Base-by-base conservation (phyloP, 2,888 invertebrate genomes). In the Calameuta filiformis region DNA sequence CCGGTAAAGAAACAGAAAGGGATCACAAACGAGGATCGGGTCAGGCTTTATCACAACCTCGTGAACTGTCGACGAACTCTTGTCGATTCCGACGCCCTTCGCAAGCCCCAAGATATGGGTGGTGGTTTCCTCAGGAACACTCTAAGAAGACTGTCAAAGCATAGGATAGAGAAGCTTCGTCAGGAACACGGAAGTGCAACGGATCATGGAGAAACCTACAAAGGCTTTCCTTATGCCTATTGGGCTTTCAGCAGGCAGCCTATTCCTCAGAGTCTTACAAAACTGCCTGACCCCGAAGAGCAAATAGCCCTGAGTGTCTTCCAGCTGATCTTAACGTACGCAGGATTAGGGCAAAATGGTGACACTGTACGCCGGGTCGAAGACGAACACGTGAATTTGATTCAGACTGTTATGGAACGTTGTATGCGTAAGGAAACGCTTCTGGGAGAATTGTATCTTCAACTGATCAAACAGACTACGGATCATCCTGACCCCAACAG, bases 381-480 rank as follows among this genome's bases (percentile, higher is more conserved):
- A 91, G 97, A 97, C 89, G 98, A 98, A 90, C 96, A 98, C 86
- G 96, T 97, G 11, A 95, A 96, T 81, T 94, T 98, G 35, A 96
- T 98, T 77, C 98, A 98, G 92, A 95, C 95, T 1, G 95, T 98
- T 84, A 94, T 98, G 92, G 98, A 98, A 88, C 95, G 97, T 79
- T 97, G 97, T 87, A 95, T 98, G 95, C 94, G 97, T 86, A 98
- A 96, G 89, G 97, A 98, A 88, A 94, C 96, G 75, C 93, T 98
- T 75, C 93, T 98, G 9, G 97, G 97, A 88, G 98, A 98, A 92
- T 93, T 98, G 79, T 98, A 97, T 90, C 94, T 98, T 84, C 98
- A 98, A 90, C 94, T 98, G 69, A 96, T 98, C 79, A 98, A 98
- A 91, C 97, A 97, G 92, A 98, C 98, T 0, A 98, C 98, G 0